Evolutionary conservation across 2,888 invertebrate genomes (phyloP), one percentile per base, ranked within the genome.

Genomic region (Trichogramma dendrolimi): DNA sequence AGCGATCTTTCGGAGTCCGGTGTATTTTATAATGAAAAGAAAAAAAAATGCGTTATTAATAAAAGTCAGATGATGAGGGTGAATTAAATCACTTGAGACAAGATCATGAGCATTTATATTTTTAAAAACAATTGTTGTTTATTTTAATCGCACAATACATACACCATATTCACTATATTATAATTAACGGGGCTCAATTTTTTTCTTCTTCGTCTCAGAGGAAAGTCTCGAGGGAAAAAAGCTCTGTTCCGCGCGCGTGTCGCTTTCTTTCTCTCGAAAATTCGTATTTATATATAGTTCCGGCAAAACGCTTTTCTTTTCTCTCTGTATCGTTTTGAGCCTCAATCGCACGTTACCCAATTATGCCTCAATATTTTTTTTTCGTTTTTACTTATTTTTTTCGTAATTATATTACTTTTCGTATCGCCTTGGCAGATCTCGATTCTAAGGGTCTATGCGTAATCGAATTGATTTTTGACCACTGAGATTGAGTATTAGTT

Each of bases 121-220:
- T 76, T 79, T 78, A 77, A 75, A 79, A 79, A 79, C 77, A 78
- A 78, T 27, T 78, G 75, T 78, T 72, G 75, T 79, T 79, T 78
- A 79, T 79, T 79, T 76, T 75, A 79, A 75, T 79, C 79, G 78
- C 79, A 79, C 79, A 79, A 78, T 79, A 79, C 78, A 78, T 79
- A 79, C 79, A 79, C 76, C 75, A 75, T 78, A 78, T 75, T 75
- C 74, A 72, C 77, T 79, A 78, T 76, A 73, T 75, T 75, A 74
- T 75, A 76, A 75, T 76, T 74, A 77, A 71, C 72, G 70, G 73
- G 71, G 71, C 68, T 65, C 63, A 65, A 46, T 46, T 46, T 46
- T 46, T 46, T 46, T n/a, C n/a, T 54, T 11, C 8, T 58, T 27
- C 27, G 27, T 27, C 63, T 62, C 69, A 70, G 69, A 70, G 68